phyloP scores from a whole-genome alignment of 1,140 invertebrate species.

The Drosophila persimilis region DNA sequence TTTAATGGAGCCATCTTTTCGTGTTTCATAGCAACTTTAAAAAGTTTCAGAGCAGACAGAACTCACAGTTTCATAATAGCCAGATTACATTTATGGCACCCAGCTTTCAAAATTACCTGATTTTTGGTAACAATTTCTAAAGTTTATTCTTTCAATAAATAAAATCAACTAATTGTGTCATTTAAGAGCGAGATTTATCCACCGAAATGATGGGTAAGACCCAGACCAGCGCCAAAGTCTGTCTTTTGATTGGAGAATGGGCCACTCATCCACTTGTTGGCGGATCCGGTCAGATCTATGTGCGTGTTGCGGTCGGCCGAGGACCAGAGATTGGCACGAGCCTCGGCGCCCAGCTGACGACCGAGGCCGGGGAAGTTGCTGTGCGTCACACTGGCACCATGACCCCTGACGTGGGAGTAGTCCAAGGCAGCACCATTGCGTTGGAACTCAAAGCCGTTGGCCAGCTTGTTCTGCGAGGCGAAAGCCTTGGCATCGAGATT shows the following conservation, averaged over 20 bases:
- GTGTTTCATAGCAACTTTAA: no score
- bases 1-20: no score
- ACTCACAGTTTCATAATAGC: no score
- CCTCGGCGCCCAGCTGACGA: conserved; percentile 57
- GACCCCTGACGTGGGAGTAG: conserved; percentile 60
- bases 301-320: conserved; percentile 63
- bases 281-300: conserved; percentile 50
- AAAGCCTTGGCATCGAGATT: conserved; percentile 70
- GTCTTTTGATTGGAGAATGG: conserved; percentile 41
- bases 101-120: no score
- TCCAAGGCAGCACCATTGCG: conserved; percentile 63
- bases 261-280: conserved; percentile 64
- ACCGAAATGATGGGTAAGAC: conserved; percentile 37
- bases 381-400: conserved; percentile 61
- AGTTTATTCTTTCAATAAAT: no score
- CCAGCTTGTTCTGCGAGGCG: conserved; percentile 61
- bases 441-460: conserved; percentile 68
- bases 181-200: no score
- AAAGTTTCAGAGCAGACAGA: no score
- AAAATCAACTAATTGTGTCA: no score
- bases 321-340: conserved; percentile 61
- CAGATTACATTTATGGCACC: no score
- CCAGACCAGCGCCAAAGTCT: conserved; percentile 56
- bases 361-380: conserved; percentile 63
- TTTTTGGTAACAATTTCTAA: no score